Evolutionary conservation across 1,140 invertebrate species (phyloP).

Genomic region (Sycophaga agraensis): DNA sequence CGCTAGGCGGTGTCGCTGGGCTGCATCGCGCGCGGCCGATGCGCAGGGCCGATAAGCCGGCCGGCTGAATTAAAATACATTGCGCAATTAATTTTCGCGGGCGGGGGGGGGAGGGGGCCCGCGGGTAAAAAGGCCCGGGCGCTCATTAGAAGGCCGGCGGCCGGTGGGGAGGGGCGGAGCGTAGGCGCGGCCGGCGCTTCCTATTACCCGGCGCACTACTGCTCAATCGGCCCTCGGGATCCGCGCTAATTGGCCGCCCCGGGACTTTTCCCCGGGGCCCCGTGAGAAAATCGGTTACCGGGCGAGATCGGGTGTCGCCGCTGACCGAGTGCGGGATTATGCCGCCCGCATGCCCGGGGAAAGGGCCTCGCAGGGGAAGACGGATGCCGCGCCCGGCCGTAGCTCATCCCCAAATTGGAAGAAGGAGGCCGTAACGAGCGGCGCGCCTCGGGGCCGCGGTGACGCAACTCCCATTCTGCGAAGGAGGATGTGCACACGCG

Average conservation of each 20-base stretch:
- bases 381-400: too few species aligned
- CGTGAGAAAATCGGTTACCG: too few species aligned
- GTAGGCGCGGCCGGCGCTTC: neutral
- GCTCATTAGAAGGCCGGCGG: neutral
- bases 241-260: too few species aligned
- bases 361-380: too few species aligned
- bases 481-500: too few species aligned
- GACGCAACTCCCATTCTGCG: neutral
- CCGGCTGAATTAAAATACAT: slow-evolving; percentile 15
- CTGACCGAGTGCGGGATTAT: too few species aligned
- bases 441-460: neutral
- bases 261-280: too few species aligned
- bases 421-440: neutral
- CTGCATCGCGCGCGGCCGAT: neutral
- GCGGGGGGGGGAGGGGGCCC: neutral
- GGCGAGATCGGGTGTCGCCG: too few species aligned
- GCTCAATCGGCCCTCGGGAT: too few species aligned
- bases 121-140: neutral
- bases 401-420: too few species aligned
- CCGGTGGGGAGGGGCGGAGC: neutral
- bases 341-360: too few species aligned
- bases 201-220: neutral
- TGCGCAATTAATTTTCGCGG: slow-evolving; percentile 22
- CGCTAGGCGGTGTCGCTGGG: too few species aligned
- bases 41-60: slow-evolving; percentile 4